phyloP scores from a whole-genome alignment of 2,113 vertebrate genomes.

The Strigops habroptila region DNA sequence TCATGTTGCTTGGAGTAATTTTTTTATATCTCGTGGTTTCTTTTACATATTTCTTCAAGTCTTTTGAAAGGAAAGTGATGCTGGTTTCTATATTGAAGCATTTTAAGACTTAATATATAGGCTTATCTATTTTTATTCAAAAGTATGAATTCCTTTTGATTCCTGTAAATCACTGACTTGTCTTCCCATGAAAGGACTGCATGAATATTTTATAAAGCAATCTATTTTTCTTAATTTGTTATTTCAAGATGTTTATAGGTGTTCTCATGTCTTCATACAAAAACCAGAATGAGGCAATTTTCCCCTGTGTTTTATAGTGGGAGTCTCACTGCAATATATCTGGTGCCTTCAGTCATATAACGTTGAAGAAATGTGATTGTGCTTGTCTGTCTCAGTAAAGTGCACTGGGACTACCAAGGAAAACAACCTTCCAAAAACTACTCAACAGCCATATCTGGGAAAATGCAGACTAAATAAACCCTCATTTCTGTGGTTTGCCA shows the following conservation, averaged over 20 bases:
- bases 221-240: slow-evolving; percentile 26
- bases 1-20: not conserved
- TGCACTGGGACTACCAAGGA: not conserved
- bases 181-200: not conserved
- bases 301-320: not conserved
- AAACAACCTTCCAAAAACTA: not conserved
- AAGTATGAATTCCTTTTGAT: slow-evolving; percentile 12
- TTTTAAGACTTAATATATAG: not conserved
- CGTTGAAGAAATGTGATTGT: not conserved
- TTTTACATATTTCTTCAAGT: not conserved
- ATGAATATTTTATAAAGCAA: slow-evolving; percentile 26
- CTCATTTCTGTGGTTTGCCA: not conserved
- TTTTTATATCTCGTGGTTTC: not conserved
- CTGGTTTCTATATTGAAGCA: not conserved
- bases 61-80: not conserved
- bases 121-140: not conserved
- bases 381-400: not conserved
- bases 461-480: not conserved
- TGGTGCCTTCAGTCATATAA: not conserved
- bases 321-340: not conserved
- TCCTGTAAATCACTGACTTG: slow-evolving; percentile 10
- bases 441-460: not conserved
- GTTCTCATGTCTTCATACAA: not conserved
- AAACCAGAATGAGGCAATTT: not conserved
- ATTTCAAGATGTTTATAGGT: not conserved